These are phyloP conservation scores for Grammomys dolichurus DNA, from an alignment of 2,113 vertebrate species.

Conservation along the genomic window DNA sequence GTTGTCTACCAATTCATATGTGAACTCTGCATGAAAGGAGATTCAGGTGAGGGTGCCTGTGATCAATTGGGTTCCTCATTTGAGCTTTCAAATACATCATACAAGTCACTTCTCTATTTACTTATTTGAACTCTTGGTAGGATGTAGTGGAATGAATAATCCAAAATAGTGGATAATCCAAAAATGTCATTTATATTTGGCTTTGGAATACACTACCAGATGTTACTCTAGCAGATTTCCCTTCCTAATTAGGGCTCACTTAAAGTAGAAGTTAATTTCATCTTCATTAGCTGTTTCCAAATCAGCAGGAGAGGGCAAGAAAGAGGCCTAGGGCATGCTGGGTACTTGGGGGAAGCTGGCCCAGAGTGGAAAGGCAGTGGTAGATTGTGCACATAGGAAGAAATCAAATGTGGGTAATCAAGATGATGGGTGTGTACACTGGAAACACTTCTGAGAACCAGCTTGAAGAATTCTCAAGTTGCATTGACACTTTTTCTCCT, in stretches of 20 bases:
- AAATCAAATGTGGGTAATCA: slow-evolving; percentile 19
- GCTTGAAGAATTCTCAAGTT: slow-evolving; percentile 26
- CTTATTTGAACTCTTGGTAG: slow-evolving; percentile 61
- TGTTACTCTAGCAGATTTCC: slow-evolving; percentile 81
- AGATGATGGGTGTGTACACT: not conserved
- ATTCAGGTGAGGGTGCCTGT: not conserved
- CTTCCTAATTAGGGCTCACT: slow-evolving; percentile 81
- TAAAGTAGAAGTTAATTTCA: slow-evolving; percentile 83
- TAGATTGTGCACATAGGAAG: not conserved
- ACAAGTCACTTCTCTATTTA: slow-evolving; percentile 59
- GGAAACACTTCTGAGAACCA: slow-evolving; percentile 31
- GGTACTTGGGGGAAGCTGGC: slow-evolving; percentile 67
- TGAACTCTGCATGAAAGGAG: not conserved
- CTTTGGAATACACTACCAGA: slow-evolving; percentile 79
- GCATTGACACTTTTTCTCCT: not conserved
- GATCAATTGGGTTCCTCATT: not conserved
- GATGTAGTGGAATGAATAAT: slow-evolving; percentile 68
- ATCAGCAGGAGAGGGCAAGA: slow-evolving; percentile 75
- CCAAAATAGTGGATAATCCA: slow-evolving; percentile 78
- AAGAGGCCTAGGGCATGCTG: slow-evolving; percentile 70
- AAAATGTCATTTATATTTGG: slow-evolving; percentile 83
- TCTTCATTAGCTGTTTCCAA: slow-evolving; percentile 79
- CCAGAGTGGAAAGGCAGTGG: not conserved
- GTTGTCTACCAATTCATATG: not conserved
- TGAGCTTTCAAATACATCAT: slow-evolving; percentile 3